A percentile compares a stretch with the other conserved stretches of the same genome.
These are phyloP conservation scores for Brachionus paranguensis DNA, from an alignment of 1,140 invertebrate genomes.

Conservation along the genomic window DNA sequence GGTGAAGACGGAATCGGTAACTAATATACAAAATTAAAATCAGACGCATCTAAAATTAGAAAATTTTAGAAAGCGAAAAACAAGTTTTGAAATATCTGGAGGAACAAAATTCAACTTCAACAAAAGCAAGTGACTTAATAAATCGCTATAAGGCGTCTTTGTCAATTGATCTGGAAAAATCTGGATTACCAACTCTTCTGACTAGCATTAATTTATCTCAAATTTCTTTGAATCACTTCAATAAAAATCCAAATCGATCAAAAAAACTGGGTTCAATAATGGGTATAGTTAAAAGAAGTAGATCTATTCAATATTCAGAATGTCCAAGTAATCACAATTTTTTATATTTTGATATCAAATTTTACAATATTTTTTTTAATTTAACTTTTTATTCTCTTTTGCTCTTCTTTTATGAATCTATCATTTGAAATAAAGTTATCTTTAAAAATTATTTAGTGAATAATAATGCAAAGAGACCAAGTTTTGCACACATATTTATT, in stretches of 20 bases:
- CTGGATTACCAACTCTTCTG: neutral
- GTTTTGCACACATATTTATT: conserved; percentile 38
- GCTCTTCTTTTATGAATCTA: neutral
- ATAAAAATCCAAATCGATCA: neutral
- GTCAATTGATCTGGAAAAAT: neutral
- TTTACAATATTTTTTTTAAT: neutral
- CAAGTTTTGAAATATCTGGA: conserved; percentile 20
- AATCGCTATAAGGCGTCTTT: conserved; percentile 15
- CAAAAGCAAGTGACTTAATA: conserved; percentile 30
- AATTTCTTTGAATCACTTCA: neutral
- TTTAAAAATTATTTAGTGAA: neutral
- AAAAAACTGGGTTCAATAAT: conserved; percentile 29
- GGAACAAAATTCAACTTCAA: neutral
- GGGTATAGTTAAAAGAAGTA: conserved; percentile 22
- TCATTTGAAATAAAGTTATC: neutral
- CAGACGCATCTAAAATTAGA: neutral
- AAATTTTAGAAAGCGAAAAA: conserved; percentile 32
- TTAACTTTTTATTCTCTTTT: neutral
- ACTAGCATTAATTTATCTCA: neutral
- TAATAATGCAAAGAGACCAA: conserved; percentile 34
- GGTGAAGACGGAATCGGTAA: conserved; percentile 40
- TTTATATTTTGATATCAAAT: neutral
- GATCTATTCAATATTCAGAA: conserved; percentile 21
- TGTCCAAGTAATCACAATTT: conserved; percentile 24
- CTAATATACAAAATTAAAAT: neutral